Evolutionary conservation across 2,888 invertebrate genomes (phyloP), one percentile per base, ranked within the genome.

Genomic region (Dyspetes luteomarginatus): DNA sequence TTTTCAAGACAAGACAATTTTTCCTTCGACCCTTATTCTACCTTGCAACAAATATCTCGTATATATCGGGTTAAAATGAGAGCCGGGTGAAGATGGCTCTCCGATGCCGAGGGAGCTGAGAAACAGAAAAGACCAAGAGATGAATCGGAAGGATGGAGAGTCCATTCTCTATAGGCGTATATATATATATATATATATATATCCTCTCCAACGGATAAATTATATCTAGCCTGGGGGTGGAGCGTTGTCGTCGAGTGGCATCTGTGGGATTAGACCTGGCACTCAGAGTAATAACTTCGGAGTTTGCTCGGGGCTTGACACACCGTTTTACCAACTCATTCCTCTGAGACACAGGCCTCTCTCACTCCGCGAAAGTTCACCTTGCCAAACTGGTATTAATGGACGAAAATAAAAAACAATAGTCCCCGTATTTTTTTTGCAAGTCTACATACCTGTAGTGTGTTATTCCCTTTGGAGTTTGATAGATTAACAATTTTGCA

Each of bases 211-310:
- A 22, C 15, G 43, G 50, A 69, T 76, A 76, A 52, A 62, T 62
- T 55, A 22, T 55, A 69, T 17, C 2, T 36, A 12, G 36, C 36
- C 36, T 36, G 12, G 36, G 12, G 9, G 36, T 36, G 36, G 15
- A 24, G 65, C 48, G 15, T 7, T 17, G 45, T 71, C 64, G 48
- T 50, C 67, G 77, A 64, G 64, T 56, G 17, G 30, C 60, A 43
- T 56, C 56, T 48, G 48, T 60, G 48, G 48, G 69, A 64, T 77
- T 56, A 69, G 45, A 58, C 24, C n/a, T 71, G 64, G 69, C 77
- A 77, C 77, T 77, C 56, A 77, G 24, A 71, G 77, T 77, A 77
- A 77, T 77, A 77, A 77, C 74, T 71, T 65, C 45, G 62, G 4
- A 26, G 60, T 60, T 12, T 17, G 28, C 41, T 71, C 60, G 43